A percentile compares a stretch with the other conserved stretches of the same genome.
Conservation (phyloP, 2,888 invertebrate genomes). For the Aspidiotus destructor region DNA sequence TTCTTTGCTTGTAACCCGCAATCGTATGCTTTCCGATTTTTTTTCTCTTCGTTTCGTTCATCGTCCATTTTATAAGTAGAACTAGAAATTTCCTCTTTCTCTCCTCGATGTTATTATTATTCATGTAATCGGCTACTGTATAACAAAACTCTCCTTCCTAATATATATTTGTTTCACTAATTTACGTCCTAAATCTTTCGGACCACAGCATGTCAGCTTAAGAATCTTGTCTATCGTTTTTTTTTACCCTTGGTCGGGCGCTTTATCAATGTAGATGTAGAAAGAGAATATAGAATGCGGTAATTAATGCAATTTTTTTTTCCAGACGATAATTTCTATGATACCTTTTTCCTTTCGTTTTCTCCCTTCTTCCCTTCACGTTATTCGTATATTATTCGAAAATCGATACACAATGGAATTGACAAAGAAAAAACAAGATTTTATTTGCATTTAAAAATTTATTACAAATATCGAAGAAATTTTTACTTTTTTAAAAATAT, state of each 20-base stretch:
- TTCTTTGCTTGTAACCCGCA: constrained; percentile 4
- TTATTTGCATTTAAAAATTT: neutral
- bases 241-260: neutral
- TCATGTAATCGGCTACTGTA: neutral
- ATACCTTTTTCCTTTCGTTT: neutral
- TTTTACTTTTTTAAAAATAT: neutral
- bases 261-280: too few species aligned
- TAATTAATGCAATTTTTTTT: neutral
- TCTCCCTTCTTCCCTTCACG: too few species aligned
- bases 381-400: too few species aligned
- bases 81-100: constrained; percentile 1
- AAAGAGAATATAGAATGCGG: neutral
- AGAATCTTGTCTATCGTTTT: neutral
- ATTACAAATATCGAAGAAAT: neutral
- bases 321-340: neutral
- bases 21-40: neutral
- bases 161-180: neutral
- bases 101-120: neutral
- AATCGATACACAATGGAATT: neutral
- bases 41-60: neutral
- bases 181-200: neutral
- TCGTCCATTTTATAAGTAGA: neutral
- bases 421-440: neutral
- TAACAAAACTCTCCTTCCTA: constrained; percentile 2
- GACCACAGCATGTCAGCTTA: constrained; percentile 3